Evolutionary conservation across 92 coral and sea anemone species (phyloP).

Genomic region (Pocillopora meandrina): DNA sequence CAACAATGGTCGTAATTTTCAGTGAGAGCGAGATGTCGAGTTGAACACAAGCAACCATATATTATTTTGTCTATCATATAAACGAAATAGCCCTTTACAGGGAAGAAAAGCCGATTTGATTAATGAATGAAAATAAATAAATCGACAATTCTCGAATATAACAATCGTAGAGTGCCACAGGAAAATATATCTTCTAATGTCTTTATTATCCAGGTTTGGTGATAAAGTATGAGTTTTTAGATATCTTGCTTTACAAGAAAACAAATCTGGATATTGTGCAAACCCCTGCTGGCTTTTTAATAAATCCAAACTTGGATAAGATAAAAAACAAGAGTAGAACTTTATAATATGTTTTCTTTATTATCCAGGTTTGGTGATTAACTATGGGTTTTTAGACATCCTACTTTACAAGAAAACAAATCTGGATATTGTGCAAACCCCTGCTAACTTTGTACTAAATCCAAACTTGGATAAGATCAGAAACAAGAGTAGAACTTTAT

Average conservation of each 20-base stretch:
- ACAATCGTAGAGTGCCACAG: no score
- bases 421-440: neutral
- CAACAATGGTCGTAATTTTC: no score
- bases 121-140: no score
- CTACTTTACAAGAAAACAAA: neutral
- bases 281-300: neutral
- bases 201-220: constrained; percentile 27
- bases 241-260: neutral
- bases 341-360: no score
- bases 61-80: no score
- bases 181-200: no score
- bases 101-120: no score
- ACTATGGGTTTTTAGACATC: neutral
- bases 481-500: neutral
- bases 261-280: no score
- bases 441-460: neutral
- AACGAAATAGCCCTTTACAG: no score
- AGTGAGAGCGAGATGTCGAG: no score
- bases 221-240: neutral
- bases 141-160: no score
- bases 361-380: constrained; percentile 20
- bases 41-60: no score
- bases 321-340: neutral
- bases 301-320: neutral
- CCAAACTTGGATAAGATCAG: neutral